A percentile compares a stretch with the other conserved stretches of the same genome.
Conservation (phyloP, 1,140 invertebrate species). For the Drosophila suzukii region DNA sequence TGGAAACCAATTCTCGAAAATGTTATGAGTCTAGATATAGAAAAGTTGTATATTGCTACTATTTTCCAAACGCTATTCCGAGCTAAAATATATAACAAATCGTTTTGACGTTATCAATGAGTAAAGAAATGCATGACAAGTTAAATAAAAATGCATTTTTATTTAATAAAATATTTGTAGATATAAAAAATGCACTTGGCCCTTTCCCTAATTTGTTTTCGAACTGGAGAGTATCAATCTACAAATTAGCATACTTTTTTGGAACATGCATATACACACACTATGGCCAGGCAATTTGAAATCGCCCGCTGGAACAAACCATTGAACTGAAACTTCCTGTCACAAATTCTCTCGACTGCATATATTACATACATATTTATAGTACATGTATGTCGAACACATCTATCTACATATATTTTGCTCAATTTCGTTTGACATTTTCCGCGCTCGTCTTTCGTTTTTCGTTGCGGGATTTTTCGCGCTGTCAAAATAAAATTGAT, state of each 20-base stretch:
- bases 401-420: conserved; percentile 63
- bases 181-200: conserved; percentile 12
- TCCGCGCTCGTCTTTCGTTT: conserved; percentile 55
- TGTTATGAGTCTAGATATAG: too few species aligned
- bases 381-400: conserved; percentile 24
- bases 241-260: conserved; percentile 24
- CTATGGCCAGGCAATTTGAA: conserved; percentile 58
- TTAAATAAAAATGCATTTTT: neutral
- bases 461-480: conserved; percentile 70
- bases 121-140: too few species aligned
- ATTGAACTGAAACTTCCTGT: conserved; percentile 81
- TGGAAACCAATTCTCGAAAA: too few species aligned
- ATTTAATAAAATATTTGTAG: neutral
- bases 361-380: conserved; percentile 31
- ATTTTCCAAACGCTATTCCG: too few species aligned
- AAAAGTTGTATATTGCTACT: too few species aligned
- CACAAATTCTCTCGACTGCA: conserved; percentile 68
- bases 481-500: conserved; percentile 84
- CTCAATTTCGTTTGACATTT: conserved; percentile 78
- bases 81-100: neutral
- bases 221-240: conserved; percentile 17
- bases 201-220: conserved; percentile 13
- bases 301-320: conserved; percentile 76
- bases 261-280: neutral
- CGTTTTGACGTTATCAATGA: neutral